Evolutionary conservation across 2,113 vertebrate genomes (phyloP).

Genomic region (Stegastes partitus): DNA sequence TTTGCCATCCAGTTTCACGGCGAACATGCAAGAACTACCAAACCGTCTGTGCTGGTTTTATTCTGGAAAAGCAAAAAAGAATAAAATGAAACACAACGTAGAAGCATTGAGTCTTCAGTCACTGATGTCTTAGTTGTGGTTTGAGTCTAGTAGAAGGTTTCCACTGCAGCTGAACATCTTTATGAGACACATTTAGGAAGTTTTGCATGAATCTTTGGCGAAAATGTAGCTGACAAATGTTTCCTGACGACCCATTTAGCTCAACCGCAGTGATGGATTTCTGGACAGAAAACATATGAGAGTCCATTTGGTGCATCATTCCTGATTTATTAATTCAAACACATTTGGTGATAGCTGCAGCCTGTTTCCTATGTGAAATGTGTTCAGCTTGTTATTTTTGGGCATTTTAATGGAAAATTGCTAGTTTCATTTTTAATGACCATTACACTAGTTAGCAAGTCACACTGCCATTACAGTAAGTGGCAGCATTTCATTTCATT

Average conservation of each 20-base stretch:
- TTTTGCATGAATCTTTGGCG: not conserved
- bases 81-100: conserved; percentile 8
- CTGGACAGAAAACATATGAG: conserved; percentile 1
- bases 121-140: not conserved
- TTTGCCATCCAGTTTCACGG: not conserved
- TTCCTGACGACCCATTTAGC: conserved; percentile 8
- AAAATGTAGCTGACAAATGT: not conserved
- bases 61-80: not conserved
- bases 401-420: conserved; percentile 33
- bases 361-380: not conserved
- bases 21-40: not conserved
- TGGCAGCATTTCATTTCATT: conserved; percentile 42
- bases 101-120: not conserved
- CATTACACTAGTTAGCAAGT: conserved; percentile 26
- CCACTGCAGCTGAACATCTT: not conserved
- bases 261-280: not conserved
- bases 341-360: conserved; percentile 1
- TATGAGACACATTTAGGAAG: not conserved
- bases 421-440: conserved; percentile 39
- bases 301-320: conserved; percentile 14
- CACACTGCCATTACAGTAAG: conserved; percentile 23
- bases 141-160: not conserved
- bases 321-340: conserved; percentile 16
- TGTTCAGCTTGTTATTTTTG: conserved; percentile 15
- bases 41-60: conserved; percentile 18